Evolutionary conservation across 2,113 vertebrate species (phyloP).

Genomic region (Sapayoa aenigma): DNA sequence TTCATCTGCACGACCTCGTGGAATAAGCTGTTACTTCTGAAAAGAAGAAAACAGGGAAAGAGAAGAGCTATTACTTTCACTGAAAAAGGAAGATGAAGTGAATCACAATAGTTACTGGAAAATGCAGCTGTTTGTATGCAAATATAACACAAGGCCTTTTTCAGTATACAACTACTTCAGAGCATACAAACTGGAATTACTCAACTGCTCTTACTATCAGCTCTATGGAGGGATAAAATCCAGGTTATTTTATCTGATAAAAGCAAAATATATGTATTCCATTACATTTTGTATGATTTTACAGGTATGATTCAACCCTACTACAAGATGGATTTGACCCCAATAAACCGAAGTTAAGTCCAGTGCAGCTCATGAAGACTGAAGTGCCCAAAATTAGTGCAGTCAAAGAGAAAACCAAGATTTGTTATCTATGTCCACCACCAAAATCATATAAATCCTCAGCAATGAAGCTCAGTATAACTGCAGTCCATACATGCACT

Average conservation of each 20-base stretch:
- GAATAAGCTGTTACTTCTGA: slow-evolving; percentile 80
- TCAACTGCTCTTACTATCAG: background rate
- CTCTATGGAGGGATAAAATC: background rate
- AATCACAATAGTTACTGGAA: background rate
- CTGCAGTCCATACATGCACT: background rate
- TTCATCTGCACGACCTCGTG: slow-evolving; percentile 88
- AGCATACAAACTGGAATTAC: background rate
- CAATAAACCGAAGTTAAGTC: background rate
- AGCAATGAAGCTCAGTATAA: background rate
- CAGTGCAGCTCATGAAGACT: background rate
- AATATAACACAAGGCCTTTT: background rate
- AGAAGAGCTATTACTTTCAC: background rate
- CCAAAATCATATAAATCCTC: background rate
- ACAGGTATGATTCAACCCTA: background rate
- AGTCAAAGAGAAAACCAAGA: background rate
- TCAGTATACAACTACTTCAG: background rate
- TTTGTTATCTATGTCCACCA: background rate
- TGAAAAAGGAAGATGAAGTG: background rate
- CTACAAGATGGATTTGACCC: background rate
- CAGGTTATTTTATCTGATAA: background rate
- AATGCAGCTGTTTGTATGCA: background rate
- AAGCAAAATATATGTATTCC: background rate
- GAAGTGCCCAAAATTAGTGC: background rate
- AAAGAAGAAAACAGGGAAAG: slow-evolving; percentile 6
- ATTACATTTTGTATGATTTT: background rate